phyloP scores from a whole-genome alignment of 2,797 vertebrate species.

The Syngnathus acus region DNA sequence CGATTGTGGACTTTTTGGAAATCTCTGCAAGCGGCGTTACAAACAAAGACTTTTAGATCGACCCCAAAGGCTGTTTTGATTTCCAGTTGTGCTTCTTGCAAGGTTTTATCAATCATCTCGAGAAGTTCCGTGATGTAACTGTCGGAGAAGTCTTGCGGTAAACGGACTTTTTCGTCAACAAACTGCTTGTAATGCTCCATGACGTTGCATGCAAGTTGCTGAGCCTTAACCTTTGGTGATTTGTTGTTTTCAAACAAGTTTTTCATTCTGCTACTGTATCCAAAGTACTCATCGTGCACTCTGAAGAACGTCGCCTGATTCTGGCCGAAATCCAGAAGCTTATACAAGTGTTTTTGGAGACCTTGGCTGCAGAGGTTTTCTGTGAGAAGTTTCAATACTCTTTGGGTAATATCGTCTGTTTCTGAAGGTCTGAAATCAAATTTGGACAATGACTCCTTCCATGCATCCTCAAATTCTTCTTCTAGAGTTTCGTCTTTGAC shows the following conservation, averaged over 20 bases:
- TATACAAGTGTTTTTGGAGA: slow-evolving; percentile 54
- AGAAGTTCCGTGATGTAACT: slow-evolving; percentile 62
- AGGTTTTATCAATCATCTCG: slow-evolving; percentile 52
- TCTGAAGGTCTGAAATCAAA: slow-evolving; percentile 54
- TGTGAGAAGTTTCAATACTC: slow-evolving; percentile 50
- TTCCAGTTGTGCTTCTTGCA: slow-evolving; percentile 50
- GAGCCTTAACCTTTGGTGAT: slow-evolving; percentile 46
- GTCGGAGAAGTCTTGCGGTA: slow-evolving; percentile 59
- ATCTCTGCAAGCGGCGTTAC: slow-evolving; percentile 50
- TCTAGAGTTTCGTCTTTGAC: slow-evolving; percentile 51
- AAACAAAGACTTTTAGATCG: slow-evolving; percentile 65
- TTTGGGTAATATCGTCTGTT: slow-evolving; percentile 48
- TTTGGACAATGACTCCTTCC: slow-evolving; percentile 53
- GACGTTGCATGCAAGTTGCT: slow-evolving; percentile 40
- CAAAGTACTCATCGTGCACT: slow-evolving; percentile 60
- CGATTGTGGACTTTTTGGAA: slow-evolving; percentile 64
- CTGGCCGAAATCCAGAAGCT: slow-evolving; percentile 27
- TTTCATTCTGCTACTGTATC: slow-evolving; percentile 61
- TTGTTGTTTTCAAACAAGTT: slow-evolving; percentile 60
- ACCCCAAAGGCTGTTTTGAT: slow-evolving; percentile 60
- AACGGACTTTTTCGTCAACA: slow-evolving; percentile 46
- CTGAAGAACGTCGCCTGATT: slow-evolving; percentile 34
- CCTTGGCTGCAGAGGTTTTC: slow-evolving; percentile 55
- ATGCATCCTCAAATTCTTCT: slow-evolving; percentile 61
- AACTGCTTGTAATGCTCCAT: slow-evolving; percentile 54